Evolutionary conservation across 2,797 vertebrate genomes (phyloP).

Genomic region (Galago senegalensis): DNA sequence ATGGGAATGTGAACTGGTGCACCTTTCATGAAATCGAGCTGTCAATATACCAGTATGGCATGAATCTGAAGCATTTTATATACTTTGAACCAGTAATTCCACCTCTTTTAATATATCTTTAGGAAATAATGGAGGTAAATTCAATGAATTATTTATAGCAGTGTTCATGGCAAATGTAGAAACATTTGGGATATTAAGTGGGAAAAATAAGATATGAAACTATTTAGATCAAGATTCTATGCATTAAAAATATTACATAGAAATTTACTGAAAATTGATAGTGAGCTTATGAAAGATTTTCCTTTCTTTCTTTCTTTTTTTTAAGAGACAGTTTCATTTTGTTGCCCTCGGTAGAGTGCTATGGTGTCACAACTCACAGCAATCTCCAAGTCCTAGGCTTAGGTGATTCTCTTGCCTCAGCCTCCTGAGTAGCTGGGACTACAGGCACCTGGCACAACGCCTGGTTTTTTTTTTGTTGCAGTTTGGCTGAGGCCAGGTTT

Average conservation of each 20-base stretch:
- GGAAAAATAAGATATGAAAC: conserved; percentile 41
- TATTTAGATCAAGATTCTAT: conserved; percentile 36
- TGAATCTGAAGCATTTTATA: not conserved
- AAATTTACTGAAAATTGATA: conserved; percentile 51
- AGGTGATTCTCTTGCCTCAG: no score
- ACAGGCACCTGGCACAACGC: no score
- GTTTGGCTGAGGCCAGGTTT: no score
- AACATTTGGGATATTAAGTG: not conserved
- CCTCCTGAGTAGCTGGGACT: no score
- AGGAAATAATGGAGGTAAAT: not conserved
- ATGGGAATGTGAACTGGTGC: not conserved
- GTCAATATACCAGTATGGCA: not conserved
- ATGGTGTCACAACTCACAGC: no score
- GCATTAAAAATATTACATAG: conserved; percentile 28
- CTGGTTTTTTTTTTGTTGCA: no score
- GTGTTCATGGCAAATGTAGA: not conserved
- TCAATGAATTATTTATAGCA: not conserved
- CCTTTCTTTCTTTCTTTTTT: not conserved
- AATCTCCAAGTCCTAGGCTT: no score
- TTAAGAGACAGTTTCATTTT: no score
- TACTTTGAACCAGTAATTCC: not conserved
- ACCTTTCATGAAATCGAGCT: not conserved
- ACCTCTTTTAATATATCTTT: not conserved
- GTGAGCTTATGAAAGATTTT: not conserved
- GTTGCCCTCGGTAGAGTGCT: no score